Percentiles rank a stretch among this genome's conserved stretches.
Evolutionary conservation across 2,888 invertebrate genomes (phyloP).

Genomic region (Hemithea aestivaria): DNA sequence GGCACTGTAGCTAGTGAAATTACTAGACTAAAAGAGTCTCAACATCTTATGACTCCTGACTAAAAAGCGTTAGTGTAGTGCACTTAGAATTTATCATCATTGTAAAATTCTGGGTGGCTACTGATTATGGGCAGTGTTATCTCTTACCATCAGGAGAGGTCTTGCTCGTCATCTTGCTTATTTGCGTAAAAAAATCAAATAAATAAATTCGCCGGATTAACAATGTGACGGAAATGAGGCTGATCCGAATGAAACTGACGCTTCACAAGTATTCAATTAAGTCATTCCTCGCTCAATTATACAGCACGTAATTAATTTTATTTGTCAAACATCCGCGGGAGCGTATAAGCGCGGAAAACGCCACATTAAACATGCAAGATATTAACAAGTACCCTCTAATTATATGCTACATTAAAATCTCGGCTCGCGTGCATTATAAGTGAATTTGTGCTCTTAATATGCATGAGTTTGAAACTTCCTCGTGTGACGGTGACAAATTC

Average conservation of each 20-base stretch:
- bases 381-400: constrained; percentile 47
- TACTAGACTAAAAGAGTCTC: no score
- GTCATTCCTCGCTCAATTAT: constrained; percentile 6
- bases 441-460: constrained; percentile 70
- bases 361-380: constrained; percentile 41
- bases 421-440: constrained; percentile 58
- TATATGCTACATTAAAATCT: constrained; percentile 51
- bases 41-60: no score
- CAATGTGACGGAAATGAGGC: background rate
- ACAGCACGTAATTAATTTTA: constrained; percentile 18
- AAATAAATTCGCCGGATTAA: constrained; percentile 3
- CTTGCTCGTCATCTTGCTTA: no score
- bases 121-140: no score
- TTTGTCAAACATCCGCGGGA: constrained; percentile 13
- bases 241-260: background rate
- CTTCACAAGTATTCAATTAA: constrained; percentile 9
- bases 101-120: no score
- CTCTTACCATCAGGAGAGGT: no score
- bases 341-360: constrained; percentile 21
- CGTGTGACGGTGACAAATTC: constrained; percentile 58
- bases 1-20: no score
- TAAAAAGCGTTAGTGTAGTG: no score
- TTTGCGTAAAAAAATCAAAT: no score
- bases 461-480: constrained; percentile 63
- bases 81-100: no score